phyloP scores from a whole-genome alignment of 2,888 invertebrate genomes.

The Cryptus viduatorius region DNA sequence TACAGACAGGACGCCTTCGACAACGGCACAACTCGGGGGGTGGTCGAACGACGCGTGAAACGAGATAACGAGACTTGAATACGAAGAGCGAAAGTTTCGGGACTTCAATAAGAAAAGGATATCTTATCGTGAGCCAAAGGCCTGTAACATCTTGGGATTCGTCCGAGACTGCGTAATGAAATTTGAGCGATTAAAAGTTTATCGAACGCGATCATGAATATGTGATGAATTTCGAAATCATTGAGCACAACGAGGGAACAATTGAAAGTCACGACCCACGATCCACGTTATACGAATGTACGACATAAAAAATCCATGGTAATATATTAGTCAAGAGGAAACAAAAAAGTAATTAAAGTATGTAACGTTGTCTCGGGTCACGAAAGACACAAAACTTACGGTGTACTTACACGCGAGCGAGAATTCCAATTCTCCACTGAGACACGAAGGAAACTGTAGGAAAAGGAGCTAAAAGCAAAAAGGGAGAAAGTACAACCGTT shows the following conservation, averaged over 20 bases:
- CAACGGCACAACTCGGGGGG: slow-evolving; percentile 33
- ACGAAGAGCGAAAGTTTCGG: slow-evolving; percentile 45
- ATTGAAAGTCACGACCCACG: background rate
- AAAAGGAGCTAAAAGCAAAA: background rate
- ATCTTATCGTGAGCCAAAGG: slow-evolving; percentile 8
- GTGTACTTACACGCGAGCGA: background rate
- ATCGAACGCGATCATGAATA: background rate
- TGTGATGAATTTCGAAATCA: too few relatives aligned
- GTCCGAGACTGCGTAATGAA: background rate
- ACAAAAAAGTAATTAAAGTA: background rate
- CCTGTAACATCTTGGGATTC: background rate
- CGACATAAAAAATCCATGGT: background rate
- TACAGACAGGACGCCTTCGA: slow-evolving; percentile 38
- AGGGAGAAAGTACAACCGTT: slow-evolving; percentile 8
- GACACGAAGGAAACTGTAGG: background rate
- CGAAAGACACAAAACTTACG: background rate
- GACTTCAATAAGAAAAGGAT: slow-evolving; percentile 4
- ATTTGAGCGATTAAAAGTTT: background rate
- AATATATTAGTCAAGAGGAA: background rate
- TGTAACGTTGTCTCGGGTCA: background rate
- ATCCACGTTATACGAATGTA: background rate
- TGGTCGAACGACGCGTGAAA: slow-evolving; percentile 58
- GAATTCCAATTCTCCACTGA: background rate
- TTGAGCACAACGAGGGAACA: background rate
- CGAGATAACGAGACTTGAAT: slow-evolving; percentile 61